Evolutionary conservation across 1,140 invertebrate species (phyloP), one percentile per base, ranked within the genome.

Genomic region (Dendroctonus ponderosae): DNA sequence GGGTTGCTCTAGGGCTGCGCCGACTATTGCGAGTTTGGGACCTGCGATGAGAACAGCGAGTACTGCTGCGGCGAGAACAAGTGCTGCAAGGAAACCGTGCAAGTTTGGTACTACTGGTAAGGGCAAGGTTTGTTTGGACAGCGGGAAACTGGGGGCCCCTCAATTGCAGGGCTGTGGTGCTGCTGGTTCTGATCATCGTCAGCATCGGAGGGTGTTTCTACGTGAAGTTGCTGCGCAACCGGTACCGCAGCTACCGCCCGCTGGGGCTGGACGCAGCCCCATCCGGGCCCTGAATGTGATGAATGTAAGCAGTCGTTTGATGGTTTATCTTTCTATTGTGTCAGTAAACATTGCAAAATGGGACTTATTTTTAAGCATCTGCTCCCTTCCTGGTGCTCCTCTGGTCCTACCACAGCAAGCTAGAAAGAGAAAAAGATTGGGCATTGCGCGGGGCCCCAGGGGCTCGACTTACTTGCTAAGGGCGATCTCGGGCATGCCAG

Each of bases 401-500:
- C 9, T 4, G 49, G 49, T 8, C 7, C 49, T 56, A 63, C 61
- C 61, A 63, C 41, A 63, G 61, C 42, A 63, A 63, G 41, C 61
- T 63, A 11, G 46, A 63, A 63, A 42, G 5, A 9, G 51, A 60
- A 15, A 3, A 8, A 60, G 7, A 60, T 15, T 8, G 9, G 6
- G 6, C 2, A 15, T 52, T 52, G 12, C 4, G 8, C 5, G 12
- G 12, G 8, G 15, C 5, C 5, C 11, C 5, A 60, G 46, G n/a
- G 11, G 12, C n/a, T 12, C 39, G 41, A 76, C 78, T 80, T 79
- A 85, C 83, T 79, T 85, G 66, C 85, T 72, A 26, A 86, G 39
- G 0, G 81, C 76, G 42, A 87, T 72, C 60, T 83, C 80, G 14
- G 85, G 85, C 83, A 84, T 85, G 41, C 86, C 85, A 44, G 83